Percentiles rank a stretch among this genome's conserved stretches.
phyloP scores from a whole-genome alignment of 2,888 invertebrate genomes.

The Polyommatus iphigenia region DNA sequence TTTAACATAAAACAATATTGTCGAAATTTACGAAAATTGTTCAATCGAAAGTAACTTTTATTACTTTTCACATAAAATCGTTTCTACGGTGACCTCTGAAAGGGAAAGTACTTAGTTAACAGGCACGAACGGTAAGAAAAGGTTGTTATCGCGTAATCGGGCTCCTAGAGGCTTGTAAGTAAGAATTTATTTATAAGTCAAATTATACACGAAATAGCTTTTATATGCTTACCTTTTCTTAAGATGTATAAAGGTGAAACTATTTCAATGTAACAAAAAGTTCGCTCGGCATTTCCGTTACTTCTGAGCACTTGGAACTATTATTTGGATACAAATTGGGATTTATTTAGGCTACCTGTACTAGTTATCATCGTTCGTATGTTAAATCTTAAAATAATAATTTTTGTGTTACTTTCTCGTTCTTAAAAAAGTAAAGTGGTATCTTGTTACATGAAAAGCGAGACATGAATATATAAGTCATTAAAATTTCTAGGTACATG shows the following conservation, averaged over 20 bases:
- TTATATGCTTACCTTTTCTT: constrained; percentile 6
- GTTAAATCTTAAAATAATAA: no score
- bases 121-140: constrained; percentile 7
- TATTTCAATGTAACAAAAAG: neutral
- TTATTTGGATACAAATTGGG: neutral
- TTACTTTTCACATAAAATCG: neutral
- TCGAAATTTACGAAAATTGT: constrained; percentile 10
- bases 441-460: no score
- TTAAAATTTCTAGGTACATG: no score
- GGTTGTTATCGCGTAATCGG: constrained; percentile 27
- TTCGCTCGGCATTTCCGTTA: neutral
- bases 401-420: no score
- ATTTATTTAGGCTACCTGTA: neutral
- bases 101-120: constrained; percentile 20
- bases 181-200: constrained; percentile 18
- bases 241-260: neutral
- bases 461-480: no score
- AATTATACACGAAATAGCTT: constrained; percentile 12
- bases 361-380: no score
- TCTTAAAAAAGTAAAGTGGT: no score
- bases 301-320: neutral
- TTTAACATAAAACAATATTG: constrained; percentile 11
- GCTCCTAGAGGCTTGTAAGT: neutral
- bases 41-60: constrained; percentile 5
- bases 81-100: neutral